A percentile compares a stretch with the other conserved stretches of the same genome.
Conservation (phyloP, 2,797 vertebrate species). For the Chrysolophus pictus region DNA sequence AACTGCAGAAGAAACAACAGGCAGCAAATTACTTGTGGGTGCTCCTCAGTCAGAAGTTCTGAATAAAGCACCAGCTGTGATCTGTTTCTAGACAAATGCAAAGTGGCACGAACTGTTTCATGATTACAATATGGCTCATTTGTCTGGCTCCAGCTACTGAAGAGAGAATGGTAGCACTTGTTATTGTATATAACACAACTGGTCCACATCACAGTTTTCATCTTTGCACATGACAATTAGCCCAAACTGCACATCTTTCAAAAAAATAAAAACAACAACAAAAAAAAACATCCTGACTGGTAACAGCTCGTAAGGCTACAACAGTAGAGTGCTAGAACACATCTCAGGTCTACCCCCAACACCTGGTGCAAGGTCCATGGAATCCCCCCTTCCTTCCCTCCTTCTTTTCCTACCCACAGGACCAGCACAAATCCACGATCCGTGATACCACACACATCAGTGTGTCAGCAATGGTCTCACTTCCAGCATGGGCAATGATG, state of each 20-base stretch:
- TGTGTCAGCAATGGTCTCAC: background rate
- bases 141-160: background rate
- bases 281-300: background rate
- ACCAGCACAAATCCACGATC: background rate
- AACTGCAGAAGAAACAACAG: background rate
- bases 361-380: background rate
- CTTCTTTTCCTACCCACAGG: background rate
- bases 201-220: background rate
- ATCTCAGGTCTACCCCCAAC: background rate
- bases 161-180: background rate
- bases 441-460: background rate
- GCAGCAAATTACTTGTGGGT: background rate
- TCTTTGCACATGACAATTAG: background rate
- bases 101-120: background rate
- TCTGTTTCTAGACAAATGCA: background rate
- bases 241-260: background rate
- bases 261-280: background rate
- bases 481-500: background rate
- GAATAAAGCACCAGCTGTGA: background rate
- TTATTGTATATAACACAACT: background rate
- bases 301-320: background rate
- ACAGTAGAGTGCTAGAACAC: background rate
- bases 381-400: background rate
- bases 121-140: background rate
- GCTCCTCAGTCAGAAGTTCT: background rate